Evolutionary conservation across 1,140 invertebrate species (phyloP).

Genomic region (Bombyx mandarina): DNA sequence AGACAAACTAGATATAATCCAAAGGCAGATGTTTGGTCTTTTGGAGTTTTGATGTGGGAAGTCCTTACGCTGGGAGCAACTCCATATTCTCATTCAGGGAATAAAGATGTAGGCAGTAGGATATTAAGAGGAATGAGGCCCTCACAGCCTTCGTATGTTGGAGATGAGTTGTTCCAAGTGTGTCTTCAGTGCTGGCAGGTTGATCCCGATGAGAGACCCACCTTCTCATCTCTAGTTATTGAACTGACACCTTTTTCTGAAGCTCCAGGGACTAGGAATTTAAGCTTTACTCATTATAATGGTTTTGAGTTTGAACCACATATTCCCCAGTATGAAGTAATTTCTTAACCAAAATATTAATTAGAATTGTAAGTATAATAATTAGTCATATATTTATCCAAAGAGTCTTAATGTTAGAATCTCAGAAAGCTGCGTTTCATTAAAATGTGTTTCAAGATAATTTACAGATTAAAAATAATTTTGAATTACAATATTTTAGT

Average conservation of each 20-base stretch:
- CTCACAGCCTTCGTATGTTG: conserved; percentile 79
- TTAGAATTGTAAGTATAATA: conserved; percentile 2
- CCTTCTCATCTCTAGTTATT: conserved; percentile 39
- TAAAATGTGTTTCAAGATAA: too few relatives aligned
- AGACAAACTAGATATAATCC: conserved; percentile 75
- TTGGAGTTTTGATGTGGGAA: conserved; percentile 87
- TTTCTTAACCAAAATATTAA: conserved; percentile 29
- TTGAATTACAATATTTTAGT: too few relatives aligned
- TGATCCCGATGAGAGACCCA: conserved; percentile 84
- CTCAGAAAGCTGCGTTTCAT: too few relatives aligned
- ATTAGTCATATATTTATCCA: conserved; percentile 7
- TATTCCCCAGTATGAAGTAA: conserved; percentile 57
- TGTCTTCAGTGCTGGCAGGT: conserved; percentile 88
- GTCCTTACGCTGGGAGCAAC: conserved; percentile 86
- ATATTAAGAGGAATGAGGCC: conserved; percentile 79
- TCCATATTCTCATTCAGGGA: conserved; percentile 78
- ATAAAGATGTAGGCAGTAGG: conserved; percentile 78
- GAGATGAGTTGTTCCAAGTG: conserved; percentile 85
- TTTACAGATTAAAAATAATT: too few relatives aligned
- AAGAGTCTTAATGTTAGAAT: conserved; percentile 10
- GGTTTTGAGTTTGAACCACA: conserved; percentile 63
- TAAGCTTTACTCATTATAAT: conserved; percentile 65
- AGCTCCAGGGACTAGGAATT: conserved; percentile 38
- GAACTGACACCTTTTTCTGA: conserved; percentile 43
- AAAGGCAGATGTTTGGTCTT: conserved; percentile 87